Evolutionary conservation across 2,113 vertebrate genomes (phyloP), one percentile per base, ranked within the genome.

Genomic region (Crypturellus undulatus): DNA sequence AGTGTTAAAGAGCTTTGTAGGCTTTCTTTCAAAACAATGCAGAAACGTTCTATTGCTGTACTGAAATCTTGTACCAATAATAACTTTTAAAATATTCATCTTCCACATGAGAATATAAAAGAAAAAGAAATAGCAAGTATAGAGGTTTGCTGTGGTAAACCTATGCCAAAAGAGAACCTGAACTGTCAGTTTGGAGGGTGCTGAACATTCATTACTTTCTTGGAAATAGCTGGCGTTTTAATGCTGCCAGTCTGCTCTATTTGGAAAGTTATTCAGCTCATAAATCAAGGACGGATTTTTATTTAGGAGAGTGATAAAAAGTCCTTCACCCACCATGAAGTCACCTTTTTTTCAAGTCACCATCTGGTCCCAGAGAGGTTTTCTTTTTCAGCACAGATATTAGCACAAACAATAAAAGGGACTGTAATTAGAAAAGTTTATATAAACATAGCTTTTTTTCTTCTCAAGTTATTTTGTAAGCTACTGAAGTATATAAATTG

Each of bases 221-320:
- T 87, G 47, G 51, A 75, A 85, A 93, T 68, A 85, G 54, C 10
- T 18, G 20, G n/a, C 80, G 47, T 68, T 81, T 89, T 72, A 56
- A 73, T 84, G 77, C 42, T 20, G 73, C 62, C 40, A 45, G 30
- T 54, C 73, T 68, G 13, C 51, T 89, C 47, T 42, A 62, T 89
- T 75, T 49, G 71, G 72, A 88, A 94, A 92, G 49, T 47, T 85
- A 10, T 83, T 68, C 71, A 40, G 58, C 42, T 82, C 49, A 69
- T 75, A 85, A 80, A 49, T 77, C 80, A 67, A 72, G 72, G 12
- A 36, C 56, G 80, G 72, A 73, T 89, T 80, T 80, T 47, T 69
- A 52, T 93, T 95, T 90, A 85, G 64, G 69, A 49, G 2, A n/a
- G 45, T 67, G 62, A 59, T 77, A 92, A 87, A 38, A 85, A 87